Percentiles rank a stretch among this genome's conserved stretches.
Conservation (phyloP, 2,113 vertebrate genomes). For the Pachypanchax playfairii region DNA sequence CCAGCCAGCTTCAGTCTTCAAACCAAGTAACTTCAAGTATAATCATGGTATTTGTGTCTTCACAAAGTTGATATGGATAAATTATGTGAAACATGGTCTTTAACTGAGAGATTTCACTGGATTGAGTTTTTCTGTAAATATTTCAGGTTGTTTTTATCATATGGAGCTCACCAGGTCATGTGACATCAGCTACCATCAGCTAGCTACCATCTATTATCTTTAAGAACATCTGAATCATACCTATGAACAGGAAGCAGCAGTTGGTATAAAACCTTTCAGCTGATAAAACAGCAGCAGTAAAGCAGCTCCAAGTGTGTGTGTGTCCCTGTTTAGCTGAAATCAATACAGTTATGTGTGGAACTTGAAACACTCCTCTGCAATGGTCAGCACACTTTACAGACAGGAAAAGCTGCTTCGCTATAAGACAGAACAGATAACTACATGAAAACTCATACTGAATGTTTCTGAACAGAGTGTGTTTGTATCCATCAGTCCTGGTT, state of each 20-base stretch:
- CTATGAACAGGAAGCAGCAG: no score
- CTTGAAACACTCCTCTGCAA: slow-evolving; percentile 48
- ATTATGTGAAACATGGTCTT: no score
- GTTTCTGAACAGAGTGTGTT: slow-evolving; percentile 5
- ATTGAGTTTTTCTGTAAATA: no score
- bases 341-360: slow-evolving; percentile 70
- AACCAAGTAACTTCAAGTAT: neutral
- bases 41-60: no score
- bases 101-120: no score
- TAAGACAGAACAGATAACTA: slow-evolving; percentile 24
- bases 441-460: slow-evolving; percentile 3
- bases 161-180: no score
- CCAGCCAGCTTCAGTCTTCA: slow-evolving; percentile 27
- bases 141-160: no score
- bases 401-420: slow-evolving; percentile 20
- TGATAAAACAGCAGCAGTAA: no score
- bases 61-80: no score
- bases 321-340: slow-evolving; percentile 67
- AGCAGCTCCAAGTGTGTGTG: slow-evolving; percentile 38
- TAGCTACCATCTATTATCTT: no score
- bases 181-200: no score
- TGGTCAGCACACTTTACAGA: slow-evolving; percentile 25
- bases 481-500: slow-evolving; percentile 11
- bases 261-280: neutral
- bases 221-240: no score